phyloP scores from a whole-genome alignment of 2,888 invertebrate species.

The Phalera bucephala region DNA sequence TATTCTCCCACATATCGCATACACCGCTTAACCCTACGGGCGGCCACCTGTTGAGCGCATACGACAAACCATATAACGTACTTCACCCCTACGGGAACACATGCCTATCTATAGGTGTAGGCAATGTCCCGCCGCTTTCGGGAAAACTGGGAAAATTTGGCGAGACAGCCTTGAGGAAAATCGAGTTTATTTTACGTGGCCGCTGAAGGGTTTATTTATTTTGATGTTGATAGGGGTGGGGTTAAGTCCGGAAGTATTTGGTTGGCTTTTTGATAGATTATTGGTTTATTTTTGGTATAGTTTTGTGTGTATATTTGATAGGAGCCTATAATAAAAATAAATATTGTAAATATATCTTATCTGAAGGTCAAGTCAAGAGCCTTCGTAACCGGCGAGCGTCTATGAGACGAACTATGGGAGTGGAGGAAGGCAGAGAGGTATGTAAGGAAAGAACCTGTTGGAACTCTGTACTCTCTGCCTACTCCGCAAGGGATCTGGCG shows the following conservation, averaged over 20 bases:
- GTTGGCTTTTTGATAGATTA: constrained; percentile 1
- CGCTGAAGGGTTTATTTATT: constrained; percentile 64
- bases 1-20: constrained; percentile 28
- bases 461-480: no score
- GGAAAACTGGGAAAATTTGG: constrained; percentile 27
- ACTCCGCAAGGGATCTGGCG: no score
- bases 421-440: no score
- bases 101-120: constrained; percentile 10
- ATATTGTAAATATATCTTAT: no score
- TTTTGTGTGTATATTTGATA: constrained; percentile 13
- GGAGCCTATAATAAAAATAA: no score
- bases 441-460: no score
- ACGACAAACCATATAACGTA: constrained; percentile 60
- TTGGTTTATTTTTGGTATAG: no score
- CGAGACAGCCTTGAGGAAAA: constrained; percentile 60
- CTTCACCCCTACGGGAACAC: constrained; percentile 50
- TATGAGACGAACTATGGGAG: no score
- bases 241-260: constrained; percentile 31
- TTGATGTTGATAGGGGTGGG: constrained; percentile 46
- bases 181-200: constrained; percentile 62
- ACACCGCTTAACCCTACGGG: constrained; percentile 78
- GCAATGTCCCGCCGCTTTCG: not conserved
- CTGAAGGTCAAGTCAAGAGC: no score
- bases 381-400: no score
- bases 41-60: constrained; percentile 76